Base-by-base conservation (phyloP, 2,888 invertebrate genomes). In the Drosophila meridionalis region DNA sequence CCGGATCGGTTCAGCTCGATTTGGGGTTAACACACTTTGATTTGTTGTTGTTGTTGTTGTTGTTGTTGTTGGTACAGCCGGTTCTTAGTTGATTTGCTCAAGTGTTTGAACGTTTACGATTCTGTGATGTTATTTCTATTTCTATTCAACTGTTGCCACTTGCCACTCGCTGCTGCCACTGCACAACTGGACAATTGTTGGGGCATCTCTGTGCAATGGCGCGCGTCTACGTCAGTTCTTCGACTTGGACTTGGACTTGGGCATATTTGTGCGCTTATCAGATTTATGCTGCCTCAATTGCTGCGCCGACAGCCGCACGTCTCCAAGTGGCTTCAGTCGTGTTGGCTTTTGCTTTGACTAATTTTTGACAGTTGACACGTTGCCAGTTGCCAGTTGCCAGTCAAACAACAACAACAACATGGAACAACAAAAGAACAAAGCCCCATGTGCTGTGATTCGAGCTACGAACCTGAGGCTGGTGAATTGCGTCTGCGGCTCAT, bases 361-460 rank as follows among this genome's bases (percentile, higher is more conserved):
- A 82, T 85, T 76, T 89, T 69, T 89, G 86, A 87, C 86, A 89
- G 86, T 89, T 89, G 86, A 89, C 88, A 87, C 86, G 89, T 82
- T 89, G 90, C 86, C 85, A 75, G 64, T 60, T 57, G 69, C 53
- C 67, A 45, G 28, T 60, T 57, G 69, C 53, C 67, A 45, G 55
- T 40, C 55, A 38, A 63, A 34, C 2, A 28, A 26, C 32, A 52
- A 40, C 26, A 48, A 30, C 30, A 48, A 30, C 30, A 69, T 6
- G 2, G 40, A 6, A 7, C 5, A 70, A 26, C 42, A 40, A 55
- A 42, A 30, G 57, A 68, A 67, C 69, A 87, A 81, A 76, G 87
- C 84, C 76, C 65, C 87, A 59, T 62, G 76, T 59, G 28, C 67
- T 67, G 67, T 40, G 40, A 67, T 53, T 67, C 32, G 45, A 61